Evolutionary conservation across 2,888 invertebrate species (phyloP).

Genomic region (Idaea biselata): DNA sequence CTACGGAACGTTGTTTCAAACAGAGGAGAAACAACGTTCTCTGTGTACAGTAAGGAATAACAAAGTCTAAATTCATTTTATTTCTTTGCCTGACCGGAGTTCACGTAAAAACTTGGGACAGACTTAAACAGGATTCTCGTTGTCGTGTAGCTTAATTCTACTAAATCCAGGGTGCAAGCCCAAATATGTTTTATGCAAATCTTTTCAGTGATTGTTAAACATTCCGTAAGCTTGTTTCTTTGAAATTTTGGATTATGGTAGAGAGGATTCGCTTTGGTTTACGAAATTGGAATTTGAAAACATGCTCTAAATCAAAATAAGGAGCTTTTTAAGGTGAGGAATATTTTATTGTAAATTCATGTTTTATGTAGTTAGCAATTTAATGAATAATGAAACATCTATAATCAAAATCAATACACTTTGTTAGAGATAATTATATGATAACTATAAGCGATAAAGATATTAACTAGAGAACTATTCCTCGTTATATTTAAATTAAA

Average conservation of each 20-base stretch:
- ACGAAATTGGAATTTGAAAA: background rate
- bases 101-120: background rate
- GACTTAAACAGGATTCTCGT: background rate
- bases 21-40: background rate
- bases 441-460: too few species aligned
- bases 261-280: background rate
- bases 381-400: background rate
- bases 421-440: too few species aligned
- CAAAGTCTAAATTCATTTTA: conserved; percentile 1
- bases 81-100: background rate
- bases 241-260: conserved; percentile 7
- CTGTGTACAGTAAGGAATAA: background rate
- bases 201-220: conserved; percentile 3
- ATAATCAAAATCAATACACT: too few species aligned
- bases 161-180: background rate
- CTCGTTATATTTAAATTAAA: too few species aligned
- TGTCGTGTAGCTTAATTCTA: background rate
- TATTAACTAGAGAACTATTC: too few species aligned
- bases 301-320: background rate
- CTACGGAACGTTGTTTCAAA: background rate
- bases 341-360: background rate
- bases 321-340: background rate
- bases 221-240: conserved; percentile 6
- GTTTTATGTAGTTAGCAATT: background rate
- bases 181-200: background rate